phyloP scores from a whole-genome alignment of 1,140 invertebrate species.

The Sarcophaga bullata region DNA sequence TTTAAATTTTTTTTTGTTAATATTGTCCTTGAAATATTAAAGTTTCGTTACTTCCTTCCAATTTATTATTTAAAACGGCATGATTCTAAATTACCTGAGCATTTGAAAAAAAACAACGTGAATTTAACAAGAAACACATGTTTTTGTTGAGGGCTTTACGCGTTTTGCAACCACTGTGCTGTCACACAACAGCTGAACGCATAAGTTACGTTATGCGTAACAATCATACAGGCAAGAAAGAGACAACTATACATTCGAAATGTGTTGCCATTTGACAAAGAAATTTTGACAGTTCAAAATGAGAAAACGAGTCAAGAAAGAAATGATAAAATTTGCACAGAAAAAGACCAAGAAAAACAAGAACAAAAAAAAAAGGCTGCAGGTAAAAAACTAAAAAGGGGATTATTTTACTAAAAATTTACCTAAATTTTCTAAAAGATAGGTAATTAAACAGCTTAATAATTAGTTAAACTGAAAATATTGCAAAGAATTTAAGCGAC shows the following conservation, averaged over 20 bases:
- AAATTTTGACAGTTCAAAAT: background rate
- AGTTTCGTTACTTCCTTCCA: too few species aligned
- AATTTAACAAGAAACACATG: background rate
- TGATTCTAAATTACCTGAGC: too few species aligned
- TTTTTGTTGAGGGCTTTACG: background rate
- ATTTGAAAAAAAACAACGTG: background rate
- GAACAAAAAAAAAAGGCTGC: background rate
- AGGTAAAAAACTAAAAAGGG: too few species aligned
- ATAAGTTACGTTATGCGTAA: background rate
- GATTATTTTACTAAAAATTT: too few species aligned
- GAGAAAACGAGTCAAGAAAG: background rate
- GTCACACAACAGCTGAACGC: background rate
- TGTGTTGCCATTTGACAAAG: background rate
- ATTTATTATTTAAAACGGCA: too few species aligned
- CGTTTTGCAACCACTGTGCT: conserved; percentile 7
- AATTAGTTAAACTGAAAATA: too few species aligned
- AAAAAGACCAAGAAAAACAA: conserved; percentile 16
- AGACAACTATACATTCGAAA: background rate
- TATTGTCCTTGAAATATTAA: too few species aligned
- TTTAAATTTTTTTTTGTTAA: too few species aligned
- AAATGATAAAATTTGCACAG: conserved; percentile 10
- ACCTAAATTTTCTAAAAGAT: too few species aligned
- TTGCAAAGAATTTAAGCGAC: too few species aligned
- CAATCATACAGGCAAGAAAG: background rate
- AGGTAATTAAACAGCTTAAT: too few species aligned